Percentiles rank a stretch among this genome's conserved stretches.
phyloP scores from a whole-genome alignment of 2,888 invertebrate species.

The Cyclophora albipunctata region DNA sequence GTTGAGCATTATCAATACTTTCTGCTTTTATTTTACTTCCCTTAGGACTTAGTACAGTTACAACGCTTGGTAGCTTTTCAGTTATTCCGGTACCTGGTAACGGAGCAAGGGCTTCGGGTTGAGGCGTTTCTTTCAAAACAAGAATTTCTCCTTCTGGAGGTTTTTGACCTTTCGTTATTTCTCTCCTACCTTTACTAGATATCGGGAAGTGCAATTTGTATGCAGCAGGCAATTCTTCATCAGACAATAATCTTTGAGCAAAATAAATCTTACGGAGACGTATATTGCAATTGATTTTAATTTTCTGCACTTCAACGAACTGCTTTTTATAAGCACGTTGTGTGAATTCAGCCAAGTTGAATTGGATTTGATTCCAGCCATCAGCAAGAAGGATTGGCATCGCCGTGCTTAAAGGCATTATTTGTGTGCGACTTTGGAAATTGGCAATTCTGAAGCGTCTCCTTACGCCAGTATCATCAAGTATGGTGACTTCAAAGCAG shows the following conservation, averaged over 20 bases:
- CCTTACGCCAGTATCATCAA: conserved; percentile 93
- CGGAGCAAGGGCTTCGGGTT: too few relatives aligned
- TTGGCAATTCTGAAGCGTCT: conserved; percentile 96
- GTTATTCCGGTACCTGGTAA: too few relatives aligned
- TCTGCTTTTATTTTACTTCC: conserved; percentile 17
- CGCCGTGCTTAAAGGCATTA: conserved; percentile 90
- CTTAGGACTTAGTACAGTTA: neutral
- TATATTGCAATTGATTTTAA: conserved; percentile 98
- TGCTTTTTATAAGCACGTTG: conserved; percentile 95
- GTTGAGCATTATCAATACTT: conserved; percentile 19
- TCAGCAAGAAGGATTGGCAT: conserved; percentile 96
- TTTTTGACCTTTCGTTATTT: too few relatives aligned
- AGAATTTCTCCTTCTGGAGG: too few relatives aligned
- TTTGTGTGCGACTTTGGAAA: conserved; percentile 87
- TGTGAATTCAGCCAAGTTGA: conserved; percentile 97
- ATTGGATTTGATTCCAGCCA: conserved; percentile 94
- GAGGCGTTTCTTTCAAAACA: too few relatives aligned
- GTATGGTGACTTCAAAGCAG: conserved; percentile 88
- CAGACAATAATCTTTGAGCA: conserved; percentile 88
- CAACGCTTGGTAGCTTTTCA: too few relatives aligned
- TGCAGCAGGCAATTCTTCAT: conserved; percentile 92
- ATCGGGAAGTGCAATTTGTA: conserved; percentile 88
- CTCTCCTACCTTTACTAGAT: conserved; percentile 28
- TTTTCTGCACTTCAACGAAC: conserved; percentile 90
- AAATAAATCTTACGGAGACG: conserved; percentile 95